These are phyloP conservation scores for Petromus typicus DNA, from an alignment of 2,113 vertebrate species.

Conservation along the genomic window DNA sequence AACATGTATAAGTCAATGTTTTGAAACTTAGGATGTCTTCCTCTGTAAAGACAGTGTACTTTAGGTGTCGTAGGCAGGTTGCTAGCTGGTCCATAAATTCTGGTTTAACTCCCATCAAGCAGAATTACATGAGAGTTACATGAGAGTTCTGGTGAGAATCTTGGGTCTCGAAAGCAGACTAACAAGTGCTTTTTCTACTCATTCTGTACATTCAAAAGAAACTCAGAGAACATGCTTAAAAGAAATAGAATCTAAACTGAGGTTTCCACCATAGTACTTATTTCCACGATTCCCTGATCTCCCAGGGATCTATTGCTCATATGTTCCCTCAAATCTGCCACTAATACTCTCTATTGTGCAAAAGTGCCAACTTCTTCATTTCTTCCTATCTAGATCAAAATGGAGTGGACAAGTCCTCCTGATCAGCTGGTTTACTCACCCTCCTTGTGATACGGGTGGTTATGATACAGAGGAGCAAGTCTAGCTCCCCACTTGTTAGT, in stretches of 20 bases:
- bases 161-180: constrained; percentile 20
- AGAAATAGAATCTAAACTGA: background rate
- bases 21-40: constrained; percentile 16
- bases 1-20: constrained; percentile 41
- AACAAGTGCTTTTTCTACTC: background rate
- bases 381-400: constrained; percentile 19
- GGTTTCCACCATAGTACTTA: background rate
- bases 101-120: constrained; percentile 6
- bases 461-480: too few species aligned
- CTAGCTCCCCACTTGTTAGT: too few species aligned
- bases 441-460: background rate
- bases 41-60: background rate
- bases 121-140: background rate
- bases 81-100: constrained; percentile 12
- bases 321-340: constrained; percentile 26
- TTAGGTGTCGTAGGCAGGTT: background rate
- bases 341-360: background rate
- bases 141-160: background rate
- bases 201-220: background rate
- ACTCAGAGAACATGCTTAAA: background rate
- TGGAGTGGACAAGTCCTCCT: background rate
- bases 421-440: background rate
- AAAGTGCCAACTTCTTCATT: constrained; percentile 24
- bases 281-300: constrained; percentile 19
- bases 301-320: constrained; percentile 19